These are phyloP conservation scores for Setophaga kirtlandii DNA, from an alignment of 2,113 vertebrate species.

Conservation along the genomic window DNA sequence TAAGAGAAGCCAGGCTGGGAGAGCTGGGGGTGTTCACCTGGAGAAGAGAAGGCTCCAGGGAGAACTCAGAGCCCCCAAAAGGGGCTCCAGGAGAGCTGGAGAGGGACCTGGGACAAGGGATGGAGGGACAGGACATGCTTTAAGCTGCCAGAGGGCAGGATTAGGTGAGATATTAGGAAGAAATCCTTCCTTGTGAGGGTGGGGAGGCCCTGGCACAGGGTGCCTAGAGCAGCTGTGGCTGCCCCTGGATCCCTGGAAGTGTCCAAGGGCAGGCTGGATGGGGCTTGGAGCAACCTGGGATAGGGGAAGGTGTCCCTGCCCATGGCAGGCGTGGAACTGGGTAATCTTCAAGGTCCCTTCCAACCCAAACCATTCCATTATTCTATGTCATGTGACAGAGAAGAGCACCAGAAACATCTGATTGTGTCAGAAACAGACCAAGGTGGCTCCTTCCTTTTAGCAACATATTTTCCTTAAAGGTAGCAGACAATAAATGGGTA, in stretches of 20 bases:
- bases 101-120: not conserved
- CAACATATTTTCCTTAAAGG: not conserved
- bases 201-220: accelerated
- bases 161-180: not conserved
- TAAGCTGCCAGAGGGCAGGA: not conserved
- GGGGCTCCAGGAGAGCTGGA: not conserved
- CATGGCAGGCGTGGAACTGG: not conserved
- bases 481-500: not conserved
- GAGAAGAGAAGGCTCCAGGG: not conserved
- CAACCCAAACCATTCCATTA: not conserved
- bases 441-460: not conserved
- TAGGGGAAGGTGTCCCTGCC: not conserved
- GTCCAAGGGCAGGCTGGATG: accelerated
- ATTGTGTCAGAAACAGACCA: not conserved
- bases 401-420: not conserved
- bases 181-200: not conserved
- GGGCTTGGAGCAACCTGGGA: not conserved
- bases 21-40: not conserved
- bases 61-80: not conserved
- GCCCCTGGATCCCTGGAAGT: not conserved
- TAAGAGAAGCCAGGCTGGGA: not conserved
- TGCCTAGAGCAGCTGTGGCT: not conserved
- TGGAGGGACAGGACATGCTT: not conserved
- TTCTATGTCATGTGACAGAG: not conserved
- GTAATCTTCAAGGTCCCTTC: too few relatives aligned